phyloP scores from a whole-genome alignment of 1,140 invertebrate genomes.

The Sitodiplosis mosellana region DNA sequence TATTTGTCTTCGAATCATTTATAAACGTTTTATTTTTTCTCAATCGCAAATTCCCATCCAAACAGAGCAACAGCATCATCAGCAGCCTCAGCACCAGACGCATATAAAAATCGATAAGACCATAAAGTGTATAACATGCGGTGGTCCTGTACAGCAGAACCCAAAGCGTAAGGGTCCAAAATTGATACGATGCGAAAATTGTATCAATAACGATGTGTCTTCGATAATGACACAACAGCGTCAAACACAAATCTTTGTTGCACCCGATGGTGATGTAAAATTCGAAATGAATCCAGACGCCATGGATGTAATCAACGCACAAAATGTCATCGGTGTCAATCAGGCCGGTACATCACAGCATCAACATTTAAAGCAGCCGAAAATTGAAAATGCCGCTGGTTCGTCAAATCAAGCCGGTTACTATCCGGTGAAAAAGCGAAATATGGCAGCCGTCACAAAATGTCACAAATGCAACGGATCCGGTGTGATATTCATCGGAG shows the following conservation, averaged over 20 bases:
- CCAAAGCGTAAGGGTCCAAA: conserved; percentile 37
- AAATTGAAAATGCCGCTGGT: background rate
- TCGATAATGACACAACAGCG: conserved; percentile 12
- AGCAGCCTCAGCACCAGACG: conserved; percentile 8
- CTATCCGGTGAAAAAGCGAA: conserved; percentile 66
- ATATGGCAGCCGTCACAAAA: conserved; percentile 61
- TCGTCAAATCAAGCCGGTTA: conserved; percentile 30
- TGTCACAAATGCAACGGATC: conserved; percentile 76
- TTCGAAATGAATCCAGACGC: conserved; percentile 30
- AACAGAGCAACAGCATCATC: conserved; percentile 12
- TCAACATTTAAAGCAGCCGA: no score
- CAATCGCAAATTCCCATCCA: background rate
- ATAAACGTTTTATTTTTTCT: background rate
- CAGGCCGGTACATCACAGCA: background rate
- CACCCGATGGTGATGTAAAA: conserved; percentile 35
- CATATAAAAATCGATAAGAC: conserved; percentile 18
- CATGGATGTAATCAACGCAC: conserved; percentile 25
- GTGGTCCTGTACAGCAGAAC: conserved; percentile 27
- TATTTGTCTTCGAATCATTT: background rate
- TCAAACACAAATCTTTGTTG: conserved; percentile 40
- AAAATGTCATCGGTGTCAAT: conserved; percentile 23
- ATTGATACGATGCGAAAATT: conserved; percentile 34
- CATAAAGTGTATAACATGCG: conserved; percentile 35
- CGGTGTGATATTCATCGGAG: conserved; percentile 64
- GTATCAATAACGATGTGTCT: conserved; percentile 33